These are phyloP conservation scores for Homarus americanus DNA, from an alignment of 1,140 invertebrate genomes.

Conservation along the genomic window DNA sequence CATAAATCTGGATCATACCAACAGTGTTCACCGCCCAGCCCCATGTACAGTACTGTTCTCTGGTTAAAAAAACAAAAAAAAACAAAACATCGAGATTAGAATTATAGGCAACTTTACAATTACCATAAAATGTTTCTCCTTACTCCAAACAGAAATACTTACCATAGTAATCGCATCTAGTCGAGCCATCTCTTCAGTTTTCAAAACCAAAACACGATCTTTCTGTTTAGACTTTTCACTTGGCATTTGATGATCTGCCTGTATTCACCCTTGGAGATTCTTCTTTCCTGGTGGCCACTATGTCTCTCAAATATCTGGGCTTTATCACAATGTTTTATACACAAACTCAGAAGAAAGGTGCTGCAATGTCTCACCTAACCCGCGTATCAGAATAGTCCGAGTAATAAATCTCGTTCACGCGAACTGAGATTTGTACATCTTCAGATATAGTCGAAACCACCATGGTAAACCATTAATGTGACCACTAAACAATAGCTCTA, in stretches of 20 bases:
- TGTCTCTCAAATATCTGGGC: constrained; percentile 36
- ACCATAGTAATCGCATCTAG: constrained; percentile 25
- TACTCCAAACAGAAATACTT: no score
- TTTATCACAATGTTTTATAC: constrained; percentile 71
- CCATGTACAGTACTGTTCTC: no score
- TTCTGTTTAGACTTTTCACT: not conserved
- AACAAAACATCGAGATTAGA: no score
- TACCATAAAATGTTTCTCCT: no score
- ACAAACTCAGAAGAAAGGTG: constrained; percentile 38
- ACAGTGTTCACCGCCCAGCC: no score
- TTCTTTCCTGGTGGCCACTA: not conserved
- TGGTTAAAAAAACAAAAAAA: no score
- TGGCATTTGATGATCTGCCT: constrained; percentile 5
- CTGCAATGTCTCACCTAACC: constrained; percentile 34
- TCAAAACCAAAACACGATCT: not conserved
- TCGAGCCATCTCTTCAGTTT: constrained; percentile 26
- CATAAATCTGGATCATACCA: no score
- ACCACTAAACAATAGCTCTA: not conserved
- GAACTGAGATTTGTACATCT: constrained; percentile 59
- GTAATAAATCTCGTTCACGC: constrained; percentile 67
- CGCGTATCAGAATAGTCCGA: constrained; percentile 62
- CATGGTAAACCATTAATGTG: constrained; percentile 70
- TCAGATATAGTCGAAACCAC: constrained; percentile 63
- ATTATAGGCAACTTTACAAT: no score
- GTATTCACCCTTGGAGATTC: not conserved